Conservation (phyloP, 2,888 invertebrate genomes). For the Mimas tiliae region DNA sequence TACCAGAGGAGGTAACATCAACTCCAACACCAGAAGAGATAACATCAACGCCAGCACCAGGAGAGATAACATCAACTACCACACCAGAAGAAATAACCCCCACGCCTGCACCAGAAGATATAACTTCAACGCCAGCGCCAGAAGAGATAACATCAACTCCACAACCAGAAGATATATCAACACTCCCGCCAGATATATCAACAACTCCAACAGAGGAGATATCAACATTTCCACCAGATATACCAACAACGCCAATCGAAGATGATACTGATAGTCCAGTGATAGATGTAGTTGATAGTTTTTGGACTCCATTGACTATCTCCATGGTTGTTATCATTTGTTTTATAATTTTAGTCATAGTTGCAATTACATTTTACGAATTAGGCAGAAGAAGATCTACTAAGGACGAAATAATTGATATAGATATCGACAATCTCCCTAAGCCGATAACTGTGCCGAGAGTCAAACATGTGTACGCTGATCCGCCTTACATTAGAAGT, state of each 20-base stretch:
- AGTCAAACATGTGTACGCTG: slow-evolving; percentile 42
- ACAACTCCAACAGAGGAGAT: background rate
- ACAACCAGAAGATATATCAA: background rate
- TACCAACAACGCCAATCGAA: background rate
- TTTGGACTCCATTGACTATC: slow-evolving; percentile 54
- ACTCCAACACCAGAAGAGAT: background rate
- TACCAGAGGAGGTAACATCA: background rate
- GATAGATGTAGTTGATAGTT: slow-evolving; percentile 28
- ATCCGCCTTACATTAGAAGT: slow-evolving; percentile 34
- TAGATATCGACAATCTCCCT: slow-evolving; percentile 42
- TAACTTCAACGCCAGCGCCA: background rate
- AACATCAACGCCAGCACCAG: slow-evolving; percentile 11
- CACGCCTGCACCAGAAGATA: background rate
- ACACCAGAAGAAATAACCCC: background rate
- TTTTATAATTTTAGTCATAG: slow-evolving; percentile 39
- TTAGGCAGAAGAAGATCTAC: slow-evolving; percentile 45
- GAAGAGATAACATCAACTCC: background rate
- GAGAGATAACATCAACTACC: background rate
- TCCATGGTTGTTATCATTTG: slow-evolving; percentile 40
- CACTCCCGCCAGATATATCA: background rate
- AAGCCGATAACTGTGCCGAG: slow-evolving; percentile 48
- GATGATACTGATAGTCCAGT: slow-evolving; percentile 12
- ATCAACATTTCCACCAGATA: background rate
- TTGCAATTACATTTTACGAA: slow-evolving; percentile 44
- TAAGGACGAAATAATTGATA: slow-evolving; percentile 31